Evolutionary conservation across 2,888 invertebrate species (phyloP).

Genomic region (Alviniconcha strummeri): DNA sequence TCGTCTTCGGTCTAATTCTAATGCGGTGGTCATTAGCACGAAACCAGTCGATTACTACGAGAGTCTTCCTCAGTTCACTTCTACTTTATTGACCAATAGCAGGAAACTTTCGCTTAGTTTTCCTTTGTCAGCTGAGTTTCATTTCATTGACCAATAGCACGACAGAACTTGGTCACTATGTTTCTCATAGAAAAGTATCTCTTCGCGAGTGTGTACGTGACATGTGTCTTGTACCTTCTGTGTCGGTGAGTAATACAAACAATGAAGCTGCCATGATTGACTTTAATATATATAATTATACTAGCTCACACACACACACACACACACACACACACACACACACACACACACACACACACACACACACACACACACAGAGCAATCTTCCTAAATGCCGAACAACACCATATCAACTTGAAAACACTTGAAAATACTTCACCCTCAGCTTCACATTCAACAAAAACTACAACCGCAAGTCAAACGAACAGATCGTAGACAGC

Average conservation of each 20-base stretch:
- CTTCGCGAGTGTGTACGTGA: too few relatives aligned
- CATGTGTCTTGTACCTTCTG: too few relatives aligned
- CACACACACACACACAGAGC: not conserved
- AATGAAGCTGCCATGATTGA: fast-evolving
- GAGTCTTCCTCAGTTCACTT: too few relatives aligned
- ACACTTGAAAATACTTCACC: not conserved
- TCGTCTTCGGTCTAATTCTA: too few relatives aligned
- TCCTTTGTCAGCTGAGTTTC: not conserved
- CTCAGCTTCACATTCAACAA: not conserved
- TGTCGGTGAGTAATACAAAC: not conserved
- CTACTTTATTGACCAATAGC: too few relatives aligned
- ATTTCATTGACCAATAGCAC: too few relatives aligned
- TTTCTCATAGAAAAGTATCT: too few relatives aligned
- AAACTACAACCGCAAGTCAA: not conserved
- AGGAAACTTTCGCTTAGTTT: not conserved
- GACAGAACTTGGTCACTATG: not conserved
- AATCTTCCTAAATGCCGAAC: too few relatives aligned
- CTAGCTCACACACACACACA: constrained; percentile 6
- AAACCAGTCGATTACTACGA: too few relatives aligned
- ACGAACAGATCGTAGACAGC: too few relatives aligned
- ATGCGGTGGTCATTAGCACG: too few relatives aligned
- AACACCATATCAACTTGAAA: not conserved
- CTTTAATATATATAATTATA: not conserved
- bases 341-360: not conserved
- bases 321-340: constrained; percentile 1